Evolutionary conservation across 2,888 invertebrate species (phyloP), one percentile per base, ranked within the genome.

Genomic region (Xylocampa areola): DNA sequence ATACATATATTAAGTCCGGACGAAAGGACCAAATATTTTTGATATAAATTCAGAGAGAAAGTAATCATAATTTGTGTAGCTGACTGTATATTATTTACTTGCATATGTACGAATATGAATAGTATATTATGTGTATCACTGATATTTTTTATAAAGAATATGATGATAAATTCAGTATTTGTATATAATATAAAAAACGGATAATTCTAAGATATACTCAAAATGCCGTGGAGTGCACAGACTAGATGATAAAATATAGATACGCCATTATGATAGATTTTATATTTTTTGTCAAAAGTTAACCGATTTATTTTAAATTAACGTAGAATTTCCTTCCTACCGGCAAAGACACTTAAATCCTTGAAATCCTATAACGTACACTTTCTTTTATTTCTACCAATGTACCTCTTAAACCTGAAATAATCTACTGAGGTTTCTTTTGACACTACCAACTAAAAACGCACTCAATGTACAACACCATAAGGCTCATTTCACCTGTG

Each of bases 201-300:
- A 62, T 32, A 43, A 39, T 41, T 62, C n/a, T 43, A 54, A 36
- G 47, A 50, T 57, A 35, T 36, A 47, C 8, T 61, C 40, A 49
- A 70, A 54, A 66, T 58, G 44, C 54, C 58, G 61, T 41, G 55
- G 51, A 62, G 57, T 62, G 50, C 51, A 64, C 36, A 53, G 65
- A 70, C 65, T 65, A 55, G 16, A 14, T 55, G 58, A 65, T 75
- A 54, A 68, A 74, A 70, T 60, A 6, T 29, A 57, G 60, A 70
- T 65, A 70, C 68, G 68, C 76, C 65, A 54, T 36, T 4, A 8
- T 4, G 10, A 4, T 13, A 4, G 21, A 8, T 13, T 21, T 4
- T 25, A 23, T n/a, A n/a, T n/a, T n/a, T n/a, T n/a, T n/a, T n/a
- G n/a, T n/a, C n/a, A n/a, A n/a, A n/a, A n/a, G n/a, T n/a, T n/a